Conservation (phyloP, 2,888 invertebrate species). For the Drepanosiphum platanoidis region DNA sequence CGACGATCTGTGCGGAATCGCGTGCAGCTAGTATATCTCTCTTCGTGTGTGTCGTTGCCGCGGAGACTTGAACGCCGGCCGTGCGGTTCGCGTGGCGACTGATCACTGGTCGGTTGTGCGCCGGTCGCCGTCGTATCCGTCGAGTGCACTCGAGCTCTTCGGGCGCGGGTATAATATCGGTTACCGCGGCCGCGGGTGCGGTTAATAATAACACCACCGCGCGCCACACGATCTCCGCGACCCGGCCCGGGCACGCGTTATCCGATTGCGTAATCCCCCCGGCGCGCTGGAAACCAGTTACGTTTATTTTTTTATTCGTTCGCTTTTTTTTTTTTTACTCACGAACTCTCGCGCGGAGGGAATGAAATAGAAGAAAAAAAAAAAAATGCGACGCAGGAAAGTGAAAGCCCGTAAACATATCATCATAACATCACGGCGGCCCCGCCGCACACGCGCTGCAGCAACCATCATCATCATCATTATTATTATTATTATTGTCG, state of each 20-base stretch:
- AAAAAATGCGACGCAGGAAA: constrained; percentile 36
- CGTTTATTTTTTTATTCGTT: constrained; percentile 15
- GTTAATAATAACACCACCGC: background rate
- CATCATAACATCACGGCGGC: too few species aligned
- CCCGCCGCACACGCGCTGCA: background rate
- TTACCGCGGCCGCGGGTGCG: background rate
- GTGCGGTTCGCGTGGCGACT: background rate
- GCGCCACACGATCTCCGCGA: constrained; percentile 17
- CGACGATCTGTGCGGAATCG: background rate
- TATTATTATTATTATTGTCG: background rate
- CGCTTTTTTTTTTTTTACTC: background rate
- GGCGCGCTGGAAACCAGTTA: constrained; percentile 32
- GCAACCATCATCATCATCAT: too few species aligned
- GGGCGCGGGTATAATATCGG: background rate
- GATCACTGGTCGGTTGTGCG: constrained; percentile 24
- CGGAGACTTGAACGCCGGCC: background rate
- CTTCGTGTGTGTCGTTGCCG: background rate
- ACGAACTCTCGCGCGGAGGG: too few species aligned
- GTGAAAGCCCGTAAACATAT: constrained; percentile 49
- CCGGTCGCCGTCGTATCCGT: background rate
- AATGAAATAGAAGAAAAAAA: too few species aligned
- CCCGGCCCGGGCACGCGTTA: background rate
- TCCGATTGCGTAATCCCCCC: constrained; percentile 29
- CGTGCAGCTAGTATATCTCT: background rate
- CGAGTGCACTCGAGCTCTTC: background rate